phyloP scores from a whole-genome alignment of 2,888 invertebrate species.

The Apantesis nais region DNA sequence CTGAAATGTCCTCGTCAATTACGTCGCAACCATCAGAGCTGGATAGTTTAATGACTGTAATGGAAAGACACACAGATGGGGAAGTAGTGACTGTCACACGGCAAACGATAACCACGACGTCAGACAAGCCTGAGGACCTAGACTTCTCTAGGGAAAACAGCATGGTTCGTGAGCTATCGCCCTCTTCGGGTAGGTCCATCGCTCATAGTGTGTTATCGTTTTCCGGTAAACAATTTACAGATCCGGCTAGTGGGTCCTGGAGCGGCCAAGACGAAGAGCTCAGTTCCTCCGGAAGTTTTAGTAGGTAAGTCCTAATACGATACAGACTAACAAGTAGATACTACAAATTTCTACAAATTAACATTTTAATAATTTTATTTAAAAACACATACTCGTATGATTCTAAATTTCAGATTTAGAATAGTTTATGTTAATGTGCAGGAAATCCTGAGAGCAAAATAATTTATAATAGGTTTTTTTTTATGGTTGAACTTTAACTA shows the following conservation, averaged over 20 bases:
- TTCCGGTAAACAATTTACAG: constrained; percentile 84
- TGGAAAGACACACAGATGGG: constrained; percentile 76
- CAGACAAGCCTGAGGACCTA: constrained; percentile 77
- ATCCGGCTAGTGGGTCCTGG: constrained; percentile 85
- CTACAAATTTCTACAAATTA: too few species aligned
- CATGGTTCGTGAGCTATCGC: constrained; percentile 79
- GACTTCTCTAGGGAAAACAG: constrained; percentile 77
- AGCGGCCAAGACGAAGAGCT: constrained; percentile 83
- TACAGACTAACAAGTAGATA: too few species aligned
- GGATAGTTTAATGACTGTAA: constrained; percentile 81
- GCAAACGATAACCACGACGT: constrained; percentile 67
- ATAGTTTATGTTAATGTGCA: not conserved
- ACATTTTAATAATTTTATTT: not conserved
- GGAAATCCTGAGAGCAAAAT: not conserved
- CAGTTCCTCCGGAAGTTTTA: constrained; percentile 83
- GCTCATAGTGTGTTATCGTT: constrained; percentile 79
- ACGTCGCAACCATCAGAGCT: constrained; percentile 82
- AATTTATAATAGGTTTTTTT: too few species aligned
- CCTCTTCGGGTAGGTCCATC: constrained; percentile 81
- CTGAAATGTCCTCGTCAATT: constrained; percentile 82
- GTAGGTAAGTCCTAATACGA: constrained; percentile 64
- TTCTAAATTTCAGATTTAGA: not conserved
- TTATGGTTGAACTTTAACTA: not conserved
- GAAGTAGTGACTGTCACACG: constrained; percentile 78
- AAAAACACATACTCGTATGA: not conserved